Conservation (phyloP, 1,140 invertebrate species). For the Halictus rubicundus region DNA sequence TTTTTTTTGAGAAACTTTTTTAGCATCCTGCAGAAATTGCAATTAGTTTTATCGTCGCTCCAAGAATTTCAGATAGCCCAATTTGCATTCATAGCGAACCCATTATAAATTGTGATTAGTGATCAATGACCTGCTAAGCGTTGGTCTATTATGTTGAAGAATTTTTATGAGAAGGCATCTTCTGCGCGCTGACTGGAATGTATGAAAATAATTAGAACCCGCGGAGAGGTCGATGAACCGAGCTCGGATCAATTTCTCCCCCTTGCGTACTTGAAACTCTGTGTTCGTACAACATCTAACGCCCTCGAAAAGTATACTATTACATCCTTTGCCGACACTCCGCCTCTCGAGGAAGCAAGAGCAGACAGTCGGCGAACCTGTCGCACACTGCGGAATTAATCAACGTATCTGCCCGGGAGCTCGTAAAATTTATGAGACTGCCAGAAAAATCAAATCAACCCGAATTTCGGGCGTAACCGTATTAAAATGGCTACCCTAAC, state of each 20-base stretch:
- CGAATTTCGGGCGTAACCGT: too few species aligned
- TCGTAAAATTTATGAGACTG: not conserved
- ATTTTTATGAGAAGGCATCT: not conserved
- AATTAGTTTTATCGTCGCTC: not conserved
- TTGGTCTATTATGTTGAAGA: not conserved
- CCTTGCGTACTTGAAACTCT: not conserved
- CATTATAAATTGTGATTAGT: not conserved
- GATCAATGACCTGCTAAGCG: not conserved
- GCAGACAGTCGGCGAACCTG: not conserved
- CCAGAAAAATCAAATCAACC: not conserved
- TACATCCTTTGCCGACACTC: not conserved
- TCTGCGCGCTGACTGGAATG: not conserved
- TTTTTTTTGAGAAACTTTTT: not conserved
- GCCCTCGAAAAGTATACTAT: not conserved
- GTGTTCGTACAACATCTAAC: conserved; percentile 2
- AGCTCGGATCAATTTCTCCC: conserved; percentile 2
- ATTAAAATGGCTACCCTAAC: too few species aligned
- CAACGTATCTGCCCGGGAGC: not conserved
- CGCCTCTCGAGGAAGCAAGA: not conserved
- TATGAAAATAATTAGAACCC: not conserved
- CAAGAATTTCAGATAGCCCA: not conserved
- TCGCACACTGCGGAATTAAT: not conserved
- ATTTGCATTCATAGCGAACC: not conserved
- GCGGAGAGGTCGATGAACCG: not conserved
- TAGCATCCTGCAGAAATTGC: not conserved